phyloP scores from a whole-genome alignment of 2,888 invertebrate genomes.

The Chloroclysta siterata region DNA sequence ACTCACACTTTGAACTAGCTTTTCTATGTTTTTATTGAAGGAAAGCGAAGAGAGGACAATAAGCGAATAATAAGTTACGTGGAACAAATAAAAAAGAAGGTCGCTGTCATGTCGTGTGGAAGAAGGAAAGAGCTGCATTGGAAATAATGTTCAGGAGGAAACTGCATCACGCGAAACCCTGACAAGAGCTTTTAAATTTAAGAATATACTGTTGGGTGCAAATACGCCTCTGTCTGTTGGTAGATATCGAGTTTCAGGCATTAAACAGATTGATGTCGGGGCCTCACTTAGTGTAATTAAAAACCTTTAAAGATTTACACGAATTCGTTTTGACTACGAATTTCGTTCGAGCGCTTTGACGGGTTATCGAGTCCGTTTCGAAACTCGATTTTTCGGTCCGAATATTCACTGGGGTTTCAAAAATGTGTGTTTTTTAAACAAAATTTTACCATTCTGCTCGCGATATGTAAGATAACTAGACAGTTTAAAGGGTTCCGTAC shows the following conservation, averaged over 20 bases:
- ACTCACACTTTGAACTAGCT: too few species aligned
- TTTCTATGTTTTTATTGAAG: too few species aligned
- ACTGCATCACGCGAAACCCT: too few species aligned
- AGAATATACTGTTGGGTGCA: background rate
- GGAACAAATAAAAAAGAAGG: too few species aligned
- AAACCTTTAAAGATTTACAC: conserved; percentile 73
- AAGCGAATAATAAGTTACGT: too few species aligned
- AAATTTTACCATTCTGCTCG: background rate
- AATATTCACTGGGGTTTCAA: conserved; percentile 10
- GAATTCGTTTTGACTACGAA: conserved; percentile 58
- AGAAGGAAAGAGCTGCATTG: too few species aligned
- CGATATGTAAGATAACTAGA: too few species aligned
- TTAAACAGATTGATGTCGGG: conserved; percentile 75
- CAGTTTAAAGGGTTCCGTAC: too few species aligned
- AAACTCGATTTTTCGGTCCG: conserved; percentile 31
- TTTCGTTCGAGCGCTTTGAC: conserved; percentile 55
- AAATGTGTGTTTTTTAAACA: background rate
- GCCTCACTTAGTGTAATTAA: conserved; percentile 78
- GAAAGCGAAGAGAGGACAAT: too few species aligned
- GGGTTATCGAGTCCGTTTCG: conserved; percentile 47
- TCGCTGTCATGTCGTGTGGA: too few species aligned
- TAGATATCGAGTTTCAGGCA: conserved; percentile 52
- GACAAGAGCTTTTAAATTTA: too few species aligned
- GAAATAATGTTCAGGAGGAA: too few species aligned
- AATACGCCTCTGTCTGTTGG: conserved; percentile 27